Evolutionary conservation across 2,113 vertebrate species (phyloP).

Genomic region (Oreocharis arfaki): DNA sequence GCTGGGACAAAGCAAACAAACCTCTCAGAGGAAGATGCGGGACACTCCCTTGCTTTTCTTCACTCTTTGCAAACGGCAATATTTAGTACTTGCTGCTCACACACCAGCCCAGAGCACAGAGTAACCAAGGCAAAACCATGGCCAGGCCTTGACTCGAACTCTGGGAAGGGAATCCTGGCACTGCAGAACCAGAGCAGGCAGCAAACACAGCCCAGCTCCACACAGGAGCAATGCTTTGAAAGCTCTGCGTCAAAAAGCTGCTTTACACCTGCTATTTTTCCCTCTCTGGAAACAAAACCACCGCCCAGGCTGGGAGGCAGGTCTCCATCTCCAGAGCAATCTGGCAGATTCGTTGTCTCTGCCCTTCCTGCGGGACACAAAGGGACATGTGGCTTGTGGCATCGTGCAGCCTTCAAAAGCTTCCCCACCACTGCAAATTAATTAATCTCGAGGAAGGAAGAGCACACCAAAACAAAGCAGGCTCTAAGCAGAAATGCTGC

Average conservation of each 20-base stretch:
- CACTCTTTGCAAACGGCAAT: not conserved
- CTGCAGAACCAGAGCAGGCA: not conserved
- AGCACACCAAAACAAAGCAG: not conserved
- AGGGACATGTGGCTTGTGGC: not conserved
- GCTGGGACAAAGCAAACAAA: not conserved
- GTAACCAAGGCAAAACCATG: not conserved
- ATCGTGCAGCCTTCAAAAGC: not conserved
- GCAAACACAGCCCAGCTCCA: not conserved
- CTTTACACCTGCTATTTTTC: not conserved
- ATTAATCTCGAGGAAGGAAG: not conserved
- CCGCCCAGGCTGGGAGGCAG: not conserved
- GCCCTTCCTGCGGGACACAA: constrained; percentile 6
- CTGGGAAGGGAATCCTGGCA: not conserved
- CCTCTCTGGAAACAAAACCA: not conserved
- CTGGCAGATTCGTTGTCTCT: not conserved
- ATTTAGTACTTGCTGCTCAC: not conserved
- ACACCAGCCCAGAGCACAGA: not conserved
- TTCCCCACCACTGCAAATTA: not conserved
- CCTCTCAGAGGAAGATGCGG: not conserved
- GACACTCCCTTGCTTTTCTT: not conserved
- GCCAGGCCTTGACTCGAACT: not conserved
- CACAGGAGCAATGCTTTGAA: not conserved
- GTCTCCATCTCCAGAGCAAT: not conserved
- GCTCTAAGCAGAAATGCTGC: not conserved
- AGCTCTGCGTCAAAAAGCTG: not conserved